These are phyloP conservation scores for Aplodontia rufa DNA, from an alignment of 2,113 vertebrate genomes.

Conservation along the genomic window DNA sequence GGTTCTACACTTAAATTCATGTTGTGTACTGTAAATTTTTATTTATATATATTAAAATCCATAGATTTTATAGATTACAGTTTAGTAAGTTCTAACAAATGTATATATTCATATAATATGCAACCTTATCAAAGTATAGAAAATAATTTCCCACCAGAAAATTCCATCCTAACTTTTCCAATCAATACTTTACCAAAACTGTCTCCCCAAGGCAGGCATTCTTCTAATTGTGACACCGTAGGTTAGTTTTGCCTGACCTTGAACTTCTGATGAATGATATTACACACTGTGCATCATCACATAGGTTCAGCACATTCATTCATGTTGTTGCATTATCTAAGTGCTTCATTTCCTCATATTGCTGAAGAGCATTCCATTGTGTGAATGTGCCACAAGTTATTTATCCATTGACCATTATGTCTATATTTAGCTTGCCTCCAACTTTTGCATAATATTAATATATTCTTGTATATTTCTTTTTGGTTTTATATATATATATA, in stretches of 20 bases:
- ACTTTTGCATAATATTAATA: neutral
- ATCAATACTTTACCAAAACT: neutral
- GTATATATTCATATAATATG: neutral
- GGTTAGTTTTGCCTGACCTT: neutral
- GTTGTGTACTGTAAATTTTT: neutral
- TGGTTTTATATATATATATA: neutral
- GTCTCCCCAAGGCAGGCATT: neutral
- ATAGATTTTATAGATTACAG: neutral
- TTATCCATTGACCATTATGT: neutral
- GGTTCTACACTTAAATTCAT: neutral
- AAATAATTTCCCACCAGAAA: neutral
- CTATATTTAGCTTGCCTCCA: neutral
- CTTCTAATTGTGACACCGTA: neutral
- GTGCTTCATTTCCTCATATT: neutral
- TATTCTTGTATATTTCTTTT: neutral
- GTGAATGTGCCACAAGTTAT: neutral
- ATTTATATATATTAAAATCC: neutral
- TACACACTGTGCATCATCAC: neutral
- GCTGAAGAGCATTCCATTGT: neutral
- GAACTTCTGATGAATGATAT: neutral
- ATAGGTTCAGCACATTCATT: neutral
- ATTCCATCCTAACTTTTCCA: neutral
- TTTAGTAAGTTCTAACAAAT: neutral
- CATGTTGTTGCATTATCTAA: neutral
- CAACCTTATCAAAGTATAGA: neutral